Base-by-base conservation (phyloP, 2,113 vertebrate species). In the Leptobrachium ailaonicum region DNA sequence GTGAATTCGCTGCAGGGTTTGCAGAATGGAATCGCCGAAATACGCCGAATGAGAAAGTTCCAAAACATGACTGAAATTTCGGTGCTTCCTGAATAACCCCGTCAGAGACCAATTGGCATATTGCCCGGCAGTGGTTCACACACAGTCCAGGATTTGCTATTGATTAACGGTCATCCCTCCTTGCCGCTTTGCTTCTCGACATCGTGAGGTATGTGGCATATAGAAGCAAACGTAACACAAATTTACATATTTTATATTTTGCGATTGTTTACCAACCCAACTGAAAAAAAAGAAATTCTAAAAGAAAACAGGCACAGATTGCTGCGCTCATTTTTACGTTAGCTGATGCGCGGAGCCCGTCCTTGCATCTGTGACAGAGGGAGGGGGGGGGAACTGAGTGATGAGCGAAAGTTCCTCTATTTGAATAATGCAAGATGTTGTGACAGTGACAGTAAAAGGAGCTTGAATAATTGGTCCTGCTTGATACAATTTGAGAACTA, bases 331-430 rank as follows among this genome's bases (percentile, higher is more conserved):
- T 40, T 85, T 88, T 89, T 80, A 47, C 7, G 85, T 88, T 84
- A 87, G 85, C 68, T 73, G 85, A 89, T 89, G 84, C 78, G n/a
- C 56, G n/a, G 80, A 87, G 82, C 76, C 54, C 83, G 11, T 78
- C 88, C 91, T 91, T 92, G 88, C 88, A 91, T 90, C 85, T 88
- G 86, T 92, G 90, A 91, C 90, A 92, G 88, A 83, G 85, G 85
- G 91, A 85, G 89, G 85, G 86, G 91, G 86, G 84, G 85, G 10
- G 2, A 12, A 12, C 8, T 92, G 88, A 89, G 71, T 60, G 88
- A 92, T 91, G 84, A 85, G 88, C 89, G 80, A 83, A 88, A 85
- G 81, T 41, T 67, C 83, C 73, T 87, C 66, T 80, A 44, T 87
- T 88, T 89, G 90, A 92, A 94, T 91, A 92, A 92, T 92, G 87